Conservation (phyloP, 2,797 vertebrate genomes). For the Onychomys leucogaster region DNA sequence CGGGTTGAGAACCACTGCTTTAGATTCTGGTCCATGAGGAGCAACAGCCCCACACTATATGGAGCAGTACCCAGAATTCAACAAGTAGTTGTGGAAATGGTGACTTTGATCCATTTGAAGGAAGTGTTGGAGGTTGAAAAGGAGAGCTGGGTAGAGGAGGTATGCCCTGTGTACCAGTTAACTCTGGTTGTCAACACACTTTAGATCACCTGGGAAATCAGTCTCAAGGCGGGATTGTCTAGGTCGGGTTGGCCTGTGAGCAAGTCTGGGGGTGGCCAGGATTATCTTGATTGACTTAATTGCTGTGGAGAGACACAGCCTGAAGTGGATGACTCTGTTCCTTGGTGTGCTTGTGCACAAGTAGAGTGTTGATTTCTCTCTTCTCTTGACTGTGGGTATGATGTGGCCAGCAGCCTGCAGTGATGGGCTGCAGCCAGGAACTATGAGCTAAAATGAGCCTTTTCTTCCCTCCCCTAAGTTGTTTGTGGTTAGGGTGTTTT, state of each 20-base stretch:
- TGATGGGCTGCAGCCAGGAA: neutral
- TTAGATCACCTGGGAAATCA: neutral
- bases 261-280: too few species aligned
- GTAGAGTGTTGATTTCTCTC: neutral
- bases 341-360: neutral
- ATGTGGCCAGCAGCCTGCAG: neutral
- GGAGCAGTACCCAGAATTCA: neutral
- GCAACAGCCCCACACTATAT: neutral
- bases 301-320: neutral
- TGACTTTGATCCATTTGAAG: neutral
- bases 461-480: neutral
- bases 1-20: neutral
- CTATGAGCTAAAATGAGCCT: neutral
- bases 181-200: neutral
- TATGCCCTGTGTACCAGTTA: neutral
- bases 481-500: neutral
- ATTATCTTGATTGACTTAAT: neutral
- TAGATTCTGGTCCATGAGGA: neutral
- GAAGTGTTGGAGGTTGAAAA: neutral
- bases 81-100: neutral
- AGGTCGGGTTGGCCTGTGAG: neutral
- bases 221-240: neutral
- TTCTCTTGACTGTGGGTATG: neutral
- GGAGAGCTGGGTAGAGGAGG: neutral
- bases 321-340: neutral